Conservation (phyloP, 2,888 invertebrate species). For the Pristionchus arcanus region DNA sequence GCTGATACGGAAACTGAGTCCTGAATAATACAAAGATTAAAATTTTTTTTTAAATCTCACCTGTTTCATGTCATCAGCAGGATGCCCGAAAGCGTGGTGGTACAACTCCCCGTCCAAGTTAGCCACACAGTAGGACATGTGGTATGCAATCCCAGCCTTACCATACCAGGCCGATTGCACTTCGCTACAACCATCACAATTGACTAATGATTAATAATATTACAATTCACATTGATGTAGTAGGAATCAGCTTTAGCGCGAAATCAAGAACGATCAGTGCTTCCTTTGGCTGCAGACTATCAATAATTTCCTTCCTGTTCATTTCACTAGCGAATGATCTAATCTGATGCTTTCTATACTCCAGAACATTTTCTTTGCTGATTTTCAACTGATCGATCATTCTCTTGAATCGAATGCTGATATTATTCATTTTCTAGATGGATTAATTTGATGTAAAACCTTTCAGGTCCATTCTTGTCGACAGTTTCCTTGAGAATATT, state of each 20-base stretch:
- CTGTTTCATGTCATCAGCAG: constrained; percentile 8
- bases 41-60: not conserved
- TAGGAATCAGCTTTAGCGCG: not conserved
- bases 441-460: not conserved
- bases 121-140: constrained; percentile 13
- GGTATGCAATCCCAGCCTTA: not conserved
- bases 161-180: not conserved
- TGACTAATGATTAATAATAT: not conserved
- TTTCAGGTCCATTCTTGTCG: not conserved
- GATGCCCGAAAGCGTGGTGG: not conserved
- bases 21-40: not conserved
- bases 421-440: not conserved
- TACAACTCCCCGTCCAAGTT: not conserved
- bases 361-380: not conserved
- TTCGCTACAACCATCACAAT: not conserved
- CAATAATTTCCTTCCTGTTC: not conserved
- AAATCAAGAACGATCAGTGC: not conserved
- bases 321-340: not conserved
- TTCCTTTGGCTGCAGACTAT: not conserved
- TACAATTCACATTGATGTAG: not conserved
- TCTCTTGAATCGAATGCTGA: not conserved
- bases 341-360: not conserved
- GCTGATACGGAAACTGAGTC: not conserved
- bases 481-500: not conserved
- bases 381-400: not conserved